Evolutionary conservation across 2,888 invertebrate genomes (phyloP), one percentile per base, ranked within the genome.

Genomic region (Petrolisthes cinctipes): DNA sequence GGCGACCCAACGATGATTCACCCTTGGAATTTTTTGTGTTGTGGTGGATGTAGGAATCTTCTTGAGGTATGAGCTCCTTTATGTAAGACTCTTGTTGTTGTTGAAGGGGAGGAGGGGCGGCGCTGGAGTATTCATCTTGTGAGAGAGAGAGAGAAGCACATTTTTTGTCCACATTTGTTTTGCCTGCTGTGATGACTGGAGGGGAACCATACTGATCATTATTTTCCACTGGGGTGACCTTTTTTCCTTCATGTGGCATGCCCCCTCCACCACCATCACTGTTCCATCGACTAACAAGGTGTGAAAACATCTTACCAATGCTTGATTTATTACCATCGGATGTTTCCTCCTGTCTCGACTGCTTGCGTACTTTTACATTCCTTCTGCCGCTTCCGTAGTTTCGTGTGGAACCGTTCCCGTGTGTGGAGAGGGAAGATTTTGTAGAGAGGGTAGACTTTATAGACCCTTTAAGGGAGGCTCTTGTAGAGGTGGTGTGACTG

Each of bases 271-370:
- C n/a, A 61, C 80, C 11, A 80, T n/a, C 23, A n/a, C 23, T 83
- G 66, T 54, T 75, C 5, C 84, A 20, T 14, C 84, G 80, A 57
- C 20, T 80, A 4, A 88, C 81, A 53, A 88, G 75, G 7, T 81
- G 78, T 9, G 87, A 81, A 75, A 88, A 76, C 9, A 88, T 53
- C 54, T 79, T 83, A 5, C 84, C 71, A 75, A 81, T 84, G 53
- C 61, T 61, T 17, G 75, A 73, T 5, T 66, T 37, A 23, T 37
- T 37, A 14, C 61, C 66, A 53, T 51, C 83, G 3, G n/a, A 54
- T 4, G 54, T 53, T 51, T n/a, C 54, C 57, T 71, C n/a, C 14
- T 73, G 78, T 51, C 75, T 56, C 7, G 78, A 17, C 20, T 78
- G 66, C 9, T 53, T 79, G 54, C 80, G 20, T 5, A 75, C 73